A percentile compares a stretch with the other conserved stretches of the same genome.
phyloP scores from a whole-genome alignment of 2,888 invertebrate species.

The Dinocampus coccinellae region DNA sequence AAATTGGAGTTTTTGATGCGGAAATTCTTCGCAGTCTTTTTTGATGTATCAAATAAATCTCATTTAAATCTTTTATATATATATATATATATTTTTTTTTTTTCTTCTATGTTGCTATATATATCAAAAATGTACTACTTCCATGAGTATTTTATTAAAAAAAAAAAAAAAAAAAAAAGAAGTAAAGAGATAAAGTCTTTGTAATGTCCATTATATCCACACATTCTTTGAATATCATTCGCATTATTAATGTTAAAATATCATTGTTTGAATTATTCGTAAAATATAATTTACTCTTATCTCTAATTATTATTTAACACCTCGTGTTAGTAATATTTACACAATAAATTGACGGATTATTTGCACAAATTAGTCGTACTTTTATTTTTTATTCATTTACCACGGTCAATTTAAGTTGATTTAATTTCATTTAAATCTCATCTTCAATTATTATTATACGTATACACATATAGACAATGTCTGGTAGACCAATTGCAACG shows the following conservation, averaged over 20 bases:
- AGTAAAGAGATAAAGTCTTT: too few relatives aligned
- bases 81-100: too few relatives aligned
- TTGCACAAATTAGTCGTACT: background rate
- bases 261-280: background rate
- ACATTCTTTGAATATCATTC: background rate
- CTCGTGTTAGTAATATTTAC: background rate
- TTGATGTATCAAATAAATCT: constrained; percentile 31
- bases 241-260: too few relatives aligned
- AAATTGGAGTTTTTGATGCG: constrained; percentile 38
- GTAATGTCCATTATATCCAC: background rate
- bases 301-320: background rate
- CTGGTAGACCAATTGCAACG: constrained; percentile 55
- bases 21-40: constrained; percentile 34
- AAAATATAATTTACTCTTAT: background rate
- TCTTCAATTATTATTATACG: background rate
- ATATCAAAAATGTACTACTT: too few relatives aligned
- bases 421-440: constrained; percentile 26
- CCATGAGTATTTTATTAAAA: too few relatives aligned
- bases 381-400: background rate
- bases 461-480: constrained; percentile 33
- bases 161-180: too few relatives aligned
- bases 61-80: constrained; percentile 27
- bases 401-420: constrained; percentile 19
- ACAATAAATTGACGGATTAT: background rate
- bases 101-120: too few relatives aligned